A percentile compares a stretch with the other conserved stretches of the same genome.
Conservation (phyloP, 2,888 invertebrate genomes). For the Helobdella robusta region DNA sequence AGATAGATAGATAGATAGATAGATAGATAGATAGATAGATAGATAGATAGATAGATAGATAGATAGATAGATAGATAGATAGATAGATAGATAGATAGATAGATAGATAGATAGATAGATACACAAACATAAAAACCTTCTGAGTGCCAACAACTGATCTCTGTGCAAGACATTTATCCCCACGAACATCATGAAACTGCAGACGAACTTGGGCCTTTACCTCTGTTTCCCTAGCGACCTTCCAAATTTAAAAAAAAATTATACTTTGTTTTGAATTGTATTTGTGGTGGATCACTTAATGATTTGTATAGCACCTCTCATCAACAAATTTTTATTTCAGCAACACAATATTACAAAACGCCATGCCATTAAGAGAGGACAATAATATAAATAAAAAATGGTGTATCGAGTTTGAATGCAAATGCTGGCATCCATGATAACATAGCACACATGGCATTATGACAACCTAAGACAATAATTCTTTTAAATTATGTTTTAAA, state of each 20-base stretch:
- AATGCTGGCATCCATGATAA: too few relatives aligned
- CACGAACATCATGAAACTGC: slow-evolving; percentile 54
- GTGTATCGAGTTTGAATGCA: too few relatives aligned
- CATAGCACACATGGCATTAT: too few relatives aligned
- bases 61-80: background rate
- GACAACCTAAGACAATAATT: background rate
- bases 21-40: background rate
- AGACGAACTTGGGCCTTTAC: slow-evolving; percentile 54
- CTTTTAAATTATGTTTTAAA: background rate
- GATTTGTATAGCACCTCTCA: background rate
- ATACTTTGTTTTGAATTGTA: background rate
- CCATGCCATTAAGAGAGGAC: background rate
- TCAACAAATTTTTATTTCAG: background rate
- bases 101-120: background rate
- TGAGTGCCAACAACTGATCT: slow-evolving; percentile 32
- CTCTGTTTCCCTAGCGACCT: slow-evolving; percentile 57
- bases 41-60: background rate
- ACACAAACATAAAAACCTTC: slow-evolving; percentile 25
- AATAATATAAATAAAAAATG: too few relatives aligned
- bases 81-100: background rate
- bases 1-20: too few relatives aligned
- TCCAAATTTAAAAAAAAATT: background rate
- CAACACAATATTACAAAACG: background rate
- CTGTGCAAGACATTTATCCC: slow-evolving; percentile 26
- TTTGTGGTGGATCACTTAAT: background rate